Conservation (phyloP, 2,113 vertebrate species). For the Laticauda laticaudata region DNA sequence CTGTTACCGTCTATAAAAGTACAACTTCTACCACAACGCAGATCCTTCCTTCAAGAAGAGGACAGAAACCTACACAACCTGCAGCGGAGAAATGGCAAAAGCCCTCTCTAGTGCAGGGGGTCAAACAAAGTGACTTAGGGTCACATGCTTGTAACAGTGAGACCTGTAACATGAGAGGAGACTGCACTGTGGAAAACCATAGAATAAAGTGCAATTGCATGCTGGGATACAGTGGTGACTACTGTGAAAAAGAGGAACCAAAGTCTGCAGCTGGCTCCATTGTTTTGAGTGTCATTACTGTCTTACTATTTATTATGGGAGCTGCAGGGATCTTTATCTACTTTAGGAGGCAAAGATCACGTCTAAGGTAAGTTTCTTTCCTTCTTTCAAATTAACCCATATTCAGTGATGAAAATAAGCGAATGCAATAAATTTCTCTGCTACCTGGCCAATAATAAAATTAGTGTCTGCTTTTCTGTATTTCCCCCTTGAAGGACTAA, state of each 20-base stretch:
- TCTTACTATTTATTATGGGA: conserved; percentile 64
- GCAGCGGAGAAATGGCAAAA: not conserved
- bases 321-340: conserved; percentile 62
- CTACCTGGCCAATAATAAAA: not conserved
- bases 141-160: conserved; percentile 65
- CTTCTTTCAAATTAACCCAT: not conserved
- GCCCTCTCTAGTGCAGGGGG: conserved; percentile 14
- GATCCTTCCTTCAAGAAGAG: rapidly evolving
- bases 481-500: not conserved
- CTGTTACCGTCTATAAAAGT: rapidly evolving
- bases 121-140: conserved; percentile 52
- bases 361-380: conserved; percentile 50
- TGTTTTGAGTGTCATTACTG: conserved; percentile 58
- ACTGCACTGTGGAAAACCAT: conserved; percentile 66
- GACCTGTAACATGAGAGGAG: conserved; percentile 73
- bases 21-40: rapidly evolving
- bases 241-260: conserved; percentile 73
- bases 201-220: conserved; percentile 71
- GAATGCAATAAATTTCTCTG: not conserved
- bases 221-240: conserved; percentile 73
- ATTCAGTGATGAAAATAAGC: not conserved
- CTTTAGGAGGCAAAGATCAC: conserved; percentile 56
- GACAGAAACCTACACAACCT: not conserved
- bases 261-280: conserved; percentile 57
- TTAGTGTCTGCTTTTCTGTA: not conserved